Base-by-base conservation (phyloP, 2,888 invertebrate species). In the Torymus aiolomorphi region DNA sequence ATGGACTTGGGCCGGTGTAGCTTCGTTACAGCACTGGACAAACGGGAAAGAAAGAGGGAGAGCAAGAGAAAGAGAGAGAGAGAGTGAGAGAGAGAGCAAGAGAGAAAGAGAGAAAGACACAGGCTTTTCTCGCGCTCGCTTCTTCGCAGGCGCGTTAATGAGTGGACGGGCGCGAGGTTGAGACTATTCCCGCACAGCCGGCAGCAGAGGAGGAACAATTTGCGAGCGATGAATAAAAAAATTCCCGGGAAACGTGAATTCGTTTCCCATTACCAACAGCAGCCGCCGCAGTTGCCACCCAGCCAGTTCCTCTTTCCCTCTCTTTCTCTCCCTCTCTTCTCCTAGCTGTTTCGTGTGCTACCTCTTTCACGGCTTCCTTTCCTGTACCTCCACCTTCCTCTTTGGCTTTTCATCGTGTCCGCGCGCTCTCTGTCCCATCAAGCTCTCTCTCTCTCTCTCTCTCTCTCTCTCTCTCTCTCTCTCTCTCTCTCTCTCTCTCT, bases 151-250 rank as follows among this genome's bases (percentile, higher is more conserved):
- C 57, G 61, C 76, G 62, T 65, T 77, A 77, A 77, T 71, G 70
- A 77, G 76, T 31, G 31, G 31, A 31, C 31, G 31, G 31, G 31
- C 76, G 69, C 31, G 54, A 65, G 56, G 16, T 16, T 20, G 52
- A 65, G 70, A 65, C 57, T 63, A 77, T 62, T 70, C 67, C 14
- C 57, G 31, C 31, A 14, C 31, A 14, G 59, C 18, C 42, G 51
- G 49, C 70, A 16, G 18, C 62, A 52, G 57, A 31, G 77, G 80
- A 62, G 73, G 82, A 83, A 82, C 84, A 86, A 86, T 85, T 86
- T 85, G 83, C 81, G 80, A 83, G 82, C 85, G 83, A 85, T 85
- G 85, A 86, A 86, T 85, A 86, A 86, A 86, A 86, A 67, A 86
- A 80, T 83, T 80, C 78, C 62, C 70, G 71, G 67, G 62, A 77